These are phyloP conservation scores for Eriocheir sinensis DNA, from an alignment of 1,140 invertebrate species.

Conservation along the genomic window DNA sequence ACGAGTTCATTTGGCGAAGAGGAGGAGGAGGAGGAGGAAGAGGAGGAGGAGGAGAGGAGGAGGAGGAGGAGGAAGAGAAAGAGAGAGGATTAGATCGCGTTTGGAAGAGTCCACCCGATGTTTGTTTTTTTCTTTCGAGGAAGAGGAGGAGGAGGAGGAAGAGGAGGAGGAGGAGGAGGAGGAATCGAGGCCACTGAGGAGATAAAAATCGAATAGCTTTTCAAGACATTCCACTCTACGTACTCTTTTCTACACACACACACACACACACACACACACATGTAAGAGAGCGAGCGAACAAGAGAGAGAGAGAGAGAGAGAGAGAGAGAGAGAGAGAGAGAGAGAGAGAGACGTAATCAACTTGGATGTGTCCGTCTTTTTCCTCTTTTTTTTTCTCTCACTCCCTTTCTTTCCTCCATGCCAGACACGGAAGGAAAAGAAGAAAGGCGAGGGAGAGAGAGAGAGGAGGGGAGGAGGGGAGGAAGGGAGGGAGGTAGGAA, in stretches of 20 bases:
- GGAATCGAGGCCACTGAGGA: too few species aligned
- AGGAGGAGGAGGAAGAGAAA: too few species aligned
- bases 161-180: not conserved
- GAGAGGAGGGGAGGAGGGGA: not conserved
- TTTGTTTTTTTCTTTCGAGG: not conserved
- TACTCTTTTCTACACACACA: too few species aligned
- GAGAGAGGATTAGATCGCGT: too few species aligned
- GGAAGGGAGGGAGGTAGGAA: not conserved
- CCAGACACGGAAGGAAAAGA: not conserved
- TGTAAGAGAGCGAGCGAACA: not conserved
- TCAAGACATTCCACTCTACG: too few species aligned
- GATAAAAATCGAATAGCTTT: too few species aligned
- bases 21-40: too few species aligned
- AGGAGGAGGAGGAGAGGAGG: too few species aligned
- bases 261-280: too few species aligned
- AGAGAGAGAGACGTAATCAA: not conserved
- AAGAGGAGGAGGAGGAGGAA: not conserved
- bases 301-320: conserved; percentile 1
- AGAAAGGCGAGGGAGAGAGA: not conserved
- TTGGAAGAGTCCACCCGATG: too few species aligned
- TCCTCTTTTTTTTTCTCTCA: not conserved
- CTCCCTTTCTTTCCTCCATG: not conserved
- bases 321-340: conserved; percentile 1
- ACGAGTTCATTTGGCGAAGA: too few species aligned
- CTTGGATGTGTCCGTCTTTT: conserved; percentile 14